Evolutionary conservation across 2,113 vertebrate genomes (phyloP), one percentile per base, ranked within the genome.

Genomic region (Paraplagusia blochii): DNA sequence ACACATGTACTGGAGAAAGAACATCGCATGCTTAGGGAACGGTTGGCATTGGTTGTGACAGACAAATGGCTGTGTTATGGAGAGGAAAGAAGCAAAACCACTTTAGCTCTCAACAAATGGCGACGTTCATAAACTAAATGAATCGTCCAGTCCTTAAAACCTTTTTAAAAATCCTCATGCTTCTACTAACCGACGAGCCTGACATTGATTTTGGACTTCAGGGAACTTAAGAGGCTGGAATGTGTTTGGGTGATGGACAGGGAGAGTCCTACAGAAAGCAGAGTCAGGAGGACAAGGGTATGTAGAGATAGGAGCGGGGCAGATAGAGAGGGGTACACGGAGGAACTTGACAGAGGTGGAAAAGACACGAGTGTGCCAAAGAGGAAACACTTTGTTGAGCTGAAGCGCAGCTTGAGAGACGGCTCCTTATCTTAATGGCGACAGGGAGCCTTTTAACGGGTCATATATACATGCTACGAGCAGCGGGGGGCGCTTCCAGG

Each of bases 301-400:
- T 29, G 22, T 6, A 66, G 68, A 11, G 81, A 87, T 79, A 83
- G 34, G 74, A 57, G 59, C 29, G 18, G 65, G 53, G 44, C 12
- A 80, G 83, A 87, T 84, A 86, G 67, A 63, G 66, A 58, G n/a
- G 51, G 13, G 78, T 58, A 77, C 45, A 76, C 33, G 72, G 63
- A 56, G 66, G 55, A 66, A 68, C 60, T 51, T 53, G 69, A 75
- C 66, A 17, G 69, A 77, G 65, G 83, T 79, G 85, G 60, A 57
- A 62, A 72, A 80, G 82, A 88, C 77, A 71, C 33, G 83, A 86
- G 85, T 84, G 86, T 22, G 74, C 54, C 82, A 80, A 81, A 83
- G 87, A 89, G 85, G 82, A 81, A 74, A 76, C 85, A 89, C 90
- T 91, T 91, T 91, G 90, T 90, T 74, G 66, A 69, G 58, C 77